Evolutionary conservation across 2,797 vertebrate genomes (phyloP), one percentile per base, ranked within the genome.

Genomic region (Bovichtus variegatus): DNA sequence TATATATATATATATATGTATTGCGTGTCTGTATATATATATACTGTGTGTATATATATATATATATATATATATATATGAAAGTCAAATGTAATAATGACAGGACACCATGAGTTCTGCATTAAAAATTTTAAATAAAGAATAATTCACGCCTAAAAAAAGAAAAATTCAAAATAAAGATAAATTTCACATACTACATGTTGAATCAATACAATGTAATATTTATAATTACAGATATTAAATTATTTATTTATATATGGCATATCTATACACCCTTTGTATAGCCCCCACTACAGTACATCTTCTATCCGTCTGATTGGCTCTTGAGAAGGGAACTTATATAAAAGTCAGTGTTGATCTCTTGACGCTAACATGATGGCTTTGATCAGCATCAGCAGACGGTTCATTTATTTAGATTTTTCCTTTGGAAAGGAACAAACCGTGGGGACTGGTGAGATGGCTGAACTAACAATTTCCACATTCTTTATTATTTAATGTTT

Each of bases 141-240:
- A 91, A 87, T 78, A 90, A 79, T 89, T 90, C 87, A 94, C 93
- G 91, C 86, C 86, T 86, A 82, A 91, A 89, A 87, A 86, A 88
- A 82, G 91, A 89, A 87, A 86, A 88, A 19, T 44, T 44, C 50
- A 82, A 90, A 92, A 89, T 72, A 85, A 90, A 90, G 76, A 73
- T 50, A 78, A 83, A 87, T 85, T 86, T 81, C 88, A 94, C 92
- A 86, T 73, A 91, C 89, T 90, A 93, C 83, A 91, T 86, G 77
- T 86, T 90, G 68, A 93, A 85, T 93, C 80, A 74, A 81, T 91
- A 93, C 87, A 92, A 74, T 88, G 84, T 87, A 67, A 83, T 84
- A 76, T 93, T 91, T 79, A 79, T 90, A 91, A 92, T 93, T 92
- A 92, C 90, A 93, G 82, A 89, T 91, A 90, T 91, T 94, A 89